phyloP scores from a whole-genome alignment of 2,888 invertebrate species.

The Hoplodrina blanda region DNA sequence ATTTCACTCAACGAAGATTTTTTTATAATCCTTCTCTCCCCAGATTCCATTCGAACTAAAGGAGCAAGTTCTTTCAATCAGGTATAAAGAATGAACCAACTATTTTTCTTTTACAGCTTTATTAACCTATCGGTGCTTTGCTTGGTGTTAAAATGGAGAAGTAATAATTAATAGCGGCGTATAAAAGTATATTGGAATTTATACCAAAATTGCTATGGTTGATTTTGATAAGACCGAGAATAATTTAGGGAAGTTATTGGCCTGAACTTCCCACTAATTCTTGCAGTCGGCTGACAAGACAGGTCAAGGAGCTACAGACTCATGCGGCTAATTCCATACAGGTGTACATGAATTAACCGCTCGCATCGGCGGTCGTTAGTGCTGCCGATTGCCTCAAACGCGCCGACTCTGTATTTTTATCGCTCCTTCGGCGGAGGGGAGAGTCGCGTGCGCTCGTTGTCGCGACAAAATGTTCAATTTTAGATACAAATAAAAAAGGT shows the following conservation, averaged over 20 bases:
- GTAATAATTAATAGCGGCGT: not conserved
- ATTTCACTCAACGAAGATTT: constrained; percentile 70
- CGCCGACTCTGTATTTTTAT: constrained; percentile 85
- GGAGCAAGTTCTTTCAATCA: constrained; percentile 66
- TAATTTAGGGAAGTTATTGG: not conserved
- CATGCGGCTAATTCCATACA: constrained; percentile 69
- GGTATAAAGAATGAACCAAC: constrained; percentile 62
- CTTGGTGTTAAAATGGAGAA: constrained; percentile 16
- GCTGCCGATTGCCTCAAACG: constrained; percentile 78
- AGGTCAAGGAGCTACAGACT: constrained; percentile 13
- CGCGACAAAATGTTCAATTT: constrained; percentile 91
- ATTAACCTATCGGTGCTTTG: constrained; percentile 9
- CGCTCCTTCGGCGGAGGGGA: constrained; percentile 83
- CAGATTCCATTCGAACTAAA: constrained; percentile 59
- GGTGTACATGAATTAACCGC: constrained; percentile 75
- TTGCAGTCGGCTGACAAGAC: constrained; percentile 10
- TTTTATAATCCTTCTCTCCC: constrained; percentile 64
- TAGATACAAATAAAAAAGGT: constrained; percentile 91
- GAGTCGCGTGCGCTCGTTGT: constrained; percentile 85
- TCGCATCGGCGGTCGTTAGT: constrained; percentile 77
- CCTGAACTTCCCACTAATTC: not conserved
- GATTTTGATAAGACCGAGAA: not conserved
- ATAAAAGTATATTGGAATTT: constrained; percentile 1
- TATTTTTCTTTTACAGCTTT: constrained; percentile 37
- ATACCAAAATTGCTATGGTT: not conserved